Evolutionary conservation across 2,113 vertebrate species (phyloP).

Genomic region (Gymnobelideus leadbeateri): DNA sequence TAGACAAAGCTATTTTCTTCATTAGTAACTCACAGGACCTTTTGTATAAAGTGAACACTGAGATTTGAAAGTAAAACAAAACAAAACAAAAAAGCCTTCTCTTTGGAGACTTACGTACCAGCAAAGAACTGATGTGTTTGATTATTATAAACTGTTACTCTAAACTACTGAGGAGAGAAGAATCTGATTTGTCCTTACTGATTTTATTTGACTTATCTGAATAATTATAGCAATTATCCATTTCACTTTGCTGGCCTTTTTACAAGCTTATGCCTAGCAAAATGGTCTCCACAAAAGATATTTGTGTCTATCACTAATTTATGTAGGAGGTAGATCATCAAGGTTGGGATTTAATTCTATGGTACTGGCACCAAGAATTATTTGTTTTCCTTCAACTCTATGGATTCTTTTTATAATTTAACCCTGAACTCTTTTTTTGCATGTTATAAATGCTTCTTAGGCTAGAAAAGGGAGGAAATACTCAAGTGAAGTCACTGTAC

Average conservation of each 20-base stretch:
- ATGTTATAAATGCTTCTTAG: background rate
- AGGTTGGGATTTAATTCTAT: background rate
- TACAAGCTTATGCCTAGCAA: background rate
- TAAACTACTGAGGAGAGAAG: background rate
- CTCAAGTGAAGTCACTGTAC: background rate
- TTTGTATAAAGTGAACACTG: background rate
- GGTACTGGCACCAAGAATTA: background rate
- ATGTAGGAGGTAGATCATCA: background rate
- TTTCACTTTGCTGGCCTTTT: background rate
- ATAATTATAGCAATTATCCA: background rate
- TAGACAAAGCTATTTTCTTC: conserved; percentile 6
- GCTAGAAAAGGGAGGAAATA: background rate
- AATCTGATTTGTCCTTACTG: conserved; percentile 14
- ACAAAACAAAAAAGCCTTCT: background rate
- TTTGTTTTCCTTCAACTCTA: conserved; percentile 16
- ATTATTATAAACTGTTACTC: conserved; percentile 35
- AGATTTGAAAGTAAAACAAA: background rate
- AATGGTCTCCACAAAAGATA: background rate
- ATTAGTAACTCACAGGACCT: background rate
- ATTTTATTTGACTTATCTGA: conserved; percentile 16
- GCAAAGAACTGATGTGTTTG: background rate
- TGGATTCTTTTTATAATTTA: background rate
- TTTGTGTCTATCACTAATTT: background rate
- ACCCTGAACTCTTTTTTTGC: background rate
- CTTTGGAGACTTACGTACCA: background rate